Evolutionary conservation across 2,113 vertebrate species (phyloP), one percentile per base, ranked within the genome.

Genomic region (Gallinago media): DNA sequence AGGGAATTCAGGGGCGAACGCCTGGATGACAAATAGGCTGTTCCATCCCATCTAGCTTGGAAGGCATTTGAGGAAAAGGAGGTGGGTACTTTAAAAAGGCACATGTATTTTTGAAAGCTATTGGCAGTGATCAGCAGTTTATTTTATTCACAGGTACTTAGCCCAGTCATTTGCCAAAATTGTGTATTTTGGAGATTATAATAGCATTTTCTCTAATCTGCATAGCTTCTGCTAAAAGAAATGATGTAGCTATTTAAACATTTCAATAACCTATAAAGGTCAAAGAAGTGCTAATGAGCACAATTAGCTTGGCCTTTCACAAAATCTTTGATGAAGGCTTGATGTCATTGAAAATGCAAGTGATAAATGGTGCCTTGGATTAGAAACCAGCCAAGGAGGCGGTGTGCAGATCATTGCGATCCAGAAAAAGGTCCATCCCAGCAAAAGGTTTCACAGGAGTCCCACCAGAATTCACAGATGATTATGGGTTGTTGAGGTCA

Each of bases 361-460:
- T 25, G 56, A 29, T 38, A 63, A 44, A n/a, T 16, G 55, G 26
- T 1, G 1, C 40, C 75, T 40, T 34, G 25, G 40, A 22, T 50
- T 13, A 16, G 63, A 46, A 46, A 29, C 15, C 32, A 36, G 63
- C 40, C 10, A 6, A 56, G 70, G 70, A 66, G 62, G 29, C 29
- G 6, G 10, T 20, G 4, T 2, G 2, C 27, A 4, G 40, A 2
- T 40, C 3, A 0, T 1, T 49, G 49, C 3, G 9, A 70, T 68
- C 62, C 71, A 68, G 46, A 55, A 32, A 15, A 74, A 85, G n/a
- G 21, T 47, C 40, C 12, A 4, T 47, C 52, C 15, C 50, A 34
- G 65, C 44, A 23, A 14, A 21, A 75, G 36, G 27, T 44, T 70
- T 38, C n/a, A 9, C 47, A 38, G 42, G 3, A 9, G 56, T 71